Conservation (phyloP, 2,888 invertebrate species). For the Lymantria dispar region DNA sequence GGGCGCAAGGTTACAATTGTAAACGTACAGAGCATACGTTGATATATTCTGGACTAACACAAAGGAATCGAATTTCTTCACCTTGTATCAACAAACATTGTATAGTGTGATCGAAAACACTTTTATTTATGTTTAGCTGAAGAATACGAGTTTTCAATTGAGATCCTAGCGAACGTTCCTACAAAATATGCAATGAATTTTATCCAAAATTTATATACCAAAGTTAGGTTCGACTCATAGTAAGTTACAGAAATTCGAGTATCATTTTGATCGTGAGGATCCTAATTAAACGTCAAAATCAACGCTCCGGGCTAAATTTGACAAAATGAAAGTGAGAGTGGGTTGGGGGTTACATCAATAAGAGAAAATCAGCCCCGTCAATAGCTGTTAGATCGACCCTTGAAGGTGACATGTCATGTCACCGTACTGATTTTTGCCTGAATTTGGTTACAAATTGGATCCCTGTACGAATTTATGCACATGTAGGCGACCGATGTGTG, state of each 20-base stretch:
- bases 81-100: background rate
- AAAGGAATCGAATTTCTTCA: constrained; percentile 25
- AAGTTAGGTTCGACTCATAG: background rate
- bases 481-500: too few species aligned
- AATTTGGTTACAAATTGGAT: background rate
- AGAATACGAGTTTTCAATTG: background rate
- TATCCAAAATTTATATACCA: background rate
- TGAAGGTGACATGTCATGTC: background rate
- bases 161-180: background rate
- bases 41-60: constrained; percentile 7
- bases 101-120: too few species aligned
- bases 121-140: background rate
- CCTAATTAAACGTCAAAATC: constrained; percentile 31
- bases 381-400: constrained; percentile 7
- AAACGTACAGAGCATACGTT: background rate
- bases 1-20: constrained; percentile 11
- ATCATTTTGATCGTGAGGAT: constrained; percentile 23
- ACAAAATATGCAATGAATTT: constrained; percentile 5
- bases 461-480: background rate
- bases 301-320: constrained; percentile 17
- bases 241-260: constrained; percentile 12
- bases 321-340: constrained; percentile 15
- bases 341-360: constrained; percentile 14
- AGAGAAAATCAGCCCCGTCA: constrained; percentile 8
- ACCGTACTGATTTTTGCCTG: constrained; percentile 5